Evolutionary conservation across 2,113 vertebrate species (phyloP), one percentile per base, ranked within the genome.

Genomic region (Colistium nudipinnis): DNA sequence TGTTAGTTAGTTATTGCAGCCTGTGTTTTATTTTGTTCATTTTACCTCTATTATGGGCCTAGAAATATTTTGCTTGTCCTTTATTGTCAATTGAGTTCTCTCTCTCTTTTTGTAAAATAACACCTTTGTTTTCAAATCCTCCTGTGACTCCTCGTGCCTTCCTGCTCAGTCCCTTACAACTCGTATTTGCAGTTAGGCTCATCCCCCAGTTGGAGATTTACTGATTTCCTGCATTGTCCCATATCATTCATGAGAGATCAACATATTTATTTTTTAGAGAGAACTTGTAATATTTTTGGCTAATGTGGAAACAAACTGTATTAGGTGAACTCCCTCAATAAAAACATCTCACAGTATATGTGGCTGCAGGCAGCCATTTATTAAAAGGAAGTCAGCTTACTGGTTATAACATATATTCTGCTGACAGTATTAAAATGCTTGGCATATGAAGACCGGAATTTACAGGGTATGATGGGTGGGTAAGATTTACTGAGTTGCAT

Each of bases 201-300:
- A 25, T 25, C 2, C 61, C 7, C 35, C 10, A 19, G 16, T 19
- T 56, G 6, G 44, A 65, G 56, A 69, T 49, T 64, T 25, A 69
- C 30, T 44, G 6, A 52, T 65, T 60, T 53, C 38, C 43, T 25
- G 1, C 28, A 49, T 20, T 47, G 14, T 55, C 17, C 33, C 4
- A 33, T 14, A 44, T 69, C 19, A 36, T n/a, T 55, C 24, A 38
- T 38, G 8, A 1, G 12, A 19, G 11, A 31, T 12, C 48, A 65
- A 49, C 17, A 36, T 48, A 38, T 64, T 69, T 39, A 19, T 64
- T 54, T 61, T 38, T 60, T 19, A 44, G 16, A 49, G 43, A 41
- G 48, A 64, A 48, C 38, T 24, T 28, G 20, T 20, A 14, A 11
- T 51, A 11, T 45, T 4, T 53, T 45, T 47, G 25, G 17, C 9